Conservation (phyloP, 2,113 vertebrate genomes). For the Ranitomeya variabilis region DNA sequence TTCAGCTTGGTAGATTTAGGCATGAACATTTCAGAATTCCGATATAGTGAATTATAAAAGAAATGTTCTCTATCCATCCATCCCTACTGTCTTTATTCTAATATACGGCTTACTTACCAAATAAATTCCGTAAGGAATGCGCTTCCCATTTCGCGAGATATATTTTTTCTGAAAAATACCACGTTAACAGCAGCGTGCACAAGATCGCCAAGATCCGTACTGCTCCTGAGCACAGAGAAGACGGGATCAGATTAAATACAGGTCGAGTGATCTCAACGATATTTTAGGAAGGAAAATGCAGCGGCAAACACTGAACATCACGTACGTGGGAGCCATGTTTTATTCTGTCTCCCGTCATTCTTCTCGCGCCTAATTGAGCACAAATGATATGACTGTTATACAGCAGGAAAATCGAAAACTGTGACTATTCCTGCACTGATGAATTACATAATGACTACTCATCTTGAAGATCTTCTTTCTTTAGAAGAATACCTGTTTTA, state of each 20-base stretch:
- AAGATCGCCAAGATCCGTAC: slow-evolving; percentile 47
- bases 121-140: neutral
- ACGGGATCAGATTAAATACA: slow-evolving; percentile 8
- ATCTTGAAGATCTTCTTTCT: neutral
- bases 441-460: neutral
- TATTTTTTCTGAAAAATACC: slow-evolving; percentile 53
- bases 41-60: too few relatives aligned
- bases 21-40: too few relatives aligned
- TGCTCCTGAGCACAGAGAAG: slow-evolving; percentile 53
- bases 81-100: too few relatives aligned
- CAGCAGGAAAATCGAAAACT: neutral
- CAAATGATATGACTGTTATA: slow-evolving; percentile 1
- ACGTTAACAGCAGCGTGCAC: slow-evolving; percentile 48
- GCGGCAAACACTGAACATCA: neutral
- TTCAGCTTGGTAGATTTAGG: too few relatives aligned
- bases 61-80: too few relatives aligned
- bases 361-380: slow-evolving; percentile 7
- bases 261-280: neutral
- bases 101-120: slow-evolving; percentile 6
- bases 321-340: neutral
- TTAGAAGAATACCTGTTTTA: neutral
- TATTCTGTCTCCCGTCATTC: neutral
- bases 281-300: neutral
- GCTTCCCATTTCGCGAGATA: neutral
- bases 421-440: neutral